Percentiles rank a stretch among this genome's conserved stretches.
These are phyloP conservation scores for Corythornis madagascariensis DNA, from an alignment of 2,113 vertebrate species.

Conservation along the genomic window DNA sequence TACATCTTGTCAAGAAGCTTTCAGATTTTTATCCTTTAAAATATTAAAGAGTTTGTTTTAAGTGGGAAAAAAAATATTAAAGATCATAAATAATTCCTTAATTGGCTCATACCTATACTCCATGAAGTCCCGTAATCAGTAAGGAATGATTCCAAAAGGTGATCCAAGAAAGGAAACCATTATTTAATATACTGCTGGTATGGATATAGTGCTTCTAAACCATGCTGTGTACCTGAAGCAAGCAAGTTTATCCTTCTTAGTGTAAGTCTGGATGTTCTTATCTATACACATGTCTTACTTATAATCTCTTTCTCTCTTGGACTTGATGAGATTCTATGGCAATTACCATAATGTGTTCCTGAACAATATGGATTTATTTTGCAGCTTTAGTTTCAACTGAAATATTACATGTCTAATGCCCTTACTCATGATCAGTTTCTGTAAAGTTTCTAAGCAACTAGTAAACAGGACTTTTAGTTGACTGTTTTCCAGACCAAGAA, in stretches of 20 bases:
- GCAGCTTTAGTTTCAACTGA: neutral
- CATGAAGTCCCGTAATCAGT: neutral
- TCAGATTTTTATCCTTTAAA: neutral
- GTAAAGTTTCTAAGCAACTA: neutral
- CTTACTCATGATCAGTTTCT: neutral
- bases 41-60: neutral
- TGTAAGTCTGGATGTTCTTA: slow-evolving; percentile 8
- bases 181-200: neutral
- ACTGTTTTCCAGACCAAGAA: slow-evolving; percentile 5
- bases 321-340: neutral
- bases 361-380: neutral
- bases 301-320: neutral
- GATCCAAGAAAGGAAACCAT: neutral
- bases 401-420: neutral
- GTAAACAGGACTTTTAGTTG: neutral
- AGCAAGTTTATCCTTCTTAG: neutral
- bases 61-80: neutral
- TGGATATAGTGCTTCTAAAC: neutral
- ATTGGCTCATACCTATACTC: neutral
- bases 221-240: neutral
- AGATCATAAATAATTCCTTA: neutral
- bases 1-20: neutral
- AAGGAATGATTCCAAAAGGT: neutral
- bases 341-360: neutral
- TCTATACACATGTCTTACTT: neutral